Evolutionary conservation across 2,888 invertebrate genomes (phyloP).

Genomic region (Coenonympha glycerion): DNA sequence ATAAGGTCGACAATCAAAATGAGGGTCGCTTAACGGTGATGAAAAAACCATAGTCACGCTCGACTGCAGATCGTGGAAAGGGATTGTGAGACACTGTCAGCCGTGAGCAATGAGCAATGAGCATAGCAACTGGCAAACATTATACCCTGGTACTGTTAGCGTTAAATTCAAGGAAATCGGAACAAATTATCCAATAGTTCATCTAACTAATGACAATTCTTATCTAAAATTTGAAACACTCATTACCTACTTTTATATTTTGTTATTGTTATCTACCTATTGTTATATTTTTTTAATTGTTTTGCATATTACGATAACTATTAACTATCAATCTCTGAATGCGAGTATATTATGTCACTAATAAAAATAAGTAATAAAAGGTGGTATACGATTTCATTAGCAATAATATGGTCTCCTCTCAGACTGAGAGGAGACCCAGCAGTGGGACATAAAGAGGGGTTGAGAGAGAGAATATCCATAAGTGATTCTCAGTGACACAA

Average conservation of each 20-base stretch:
- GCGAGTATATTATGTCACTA: too few relatives aligned
- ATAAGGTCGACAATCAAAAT: constrained; percentile 10
- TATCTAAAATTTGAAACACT: not conserved
- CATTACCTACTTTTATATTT: too few relatives aligned
- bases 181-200: not conserved
- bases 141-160: too few relatives aligned
- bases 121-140: constrained; percentile 12
- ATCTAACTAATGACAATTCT: not conserved
- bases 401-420: too few relatives aligned
- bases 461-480: too few relatives aligned
- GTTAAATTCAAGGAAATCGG: not conserved
- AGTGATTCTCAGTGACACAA: too few relatives aligned
- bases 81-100: constrained; percentile 33
- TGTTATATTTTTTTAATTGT: not conserved
- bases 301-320: not conserved
- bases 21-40: constrained; percentile 12
- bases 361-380: too few relatives aligned
- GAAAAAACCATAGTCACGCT: constrained; percentile 47
- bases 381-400: too few relatives aligned
- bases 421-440: too few relatives aligned
- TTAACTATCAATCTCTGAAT: too few relatives aligned
- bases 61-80: constrained; percentile 43
- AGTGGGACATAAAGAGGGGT: too few relatives aligned
- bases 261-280: too few relatives aligned
- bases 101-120: constrained; percentile 18